Evolutionary conservation across 2,888 invertebrate species (phyloP), one percentile per base, ranked within the genome.

Genomic region (Drosophila demipolita): DNA sequence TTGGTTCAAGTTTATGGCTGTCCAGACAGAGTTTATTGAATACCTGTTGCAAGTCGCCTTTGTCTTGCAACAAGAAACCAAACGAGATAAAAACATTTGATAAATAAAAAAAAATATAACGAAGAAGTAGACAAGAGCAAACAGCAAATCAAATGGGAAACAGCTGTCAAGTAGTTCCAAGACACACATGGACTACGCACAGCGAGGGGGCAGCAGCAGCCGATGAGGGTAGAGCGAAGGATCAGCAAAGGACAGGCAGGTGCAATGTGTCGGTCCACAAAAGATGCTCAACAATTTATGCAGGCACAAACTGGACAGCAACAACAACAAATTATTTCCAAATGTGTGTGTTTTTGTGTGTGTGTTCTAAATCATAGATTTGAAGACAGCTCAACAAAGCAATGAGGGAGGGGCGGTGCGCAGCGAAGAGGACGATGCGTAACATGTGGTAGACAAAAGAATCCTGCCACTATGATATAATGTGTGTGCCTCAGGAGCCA

Each of bases 211-310:
- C 49, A 54, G 60, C 23, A 53, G 57, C 40, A 54, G 60, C 23
- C 50, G 57, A 35, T 26, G 26, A 23, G 38, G 55, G 45, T 6
- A 49, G 64, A 63, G n/a, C 40, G 48, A 66, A 80, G 74, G 71
- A 77, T 80, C 80, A 58, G 57, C 45, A 33, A 35, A 65, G 57
- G 61, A 68, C 75, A 73, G 71, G 82, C 83, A 83, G 83, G 85
- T 85, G 83, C 80, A 85, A 73, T 70, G 60, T 73, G 73, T 72
- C 81, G 67, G 66, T 32, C 63, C 29, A 29, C 72, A 45, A 49
- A 73, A 70, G 65, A 72, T 61, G 64, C 38, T 57, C 38, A 49
- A 54, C 53, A 82, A 77, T 80, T 75, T 84, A 77, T 84, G 75
- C 82, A 74, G 80, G 75, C 71, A 50, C 66, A 72, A 70, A 66